These are phyloP conservation scores for Rhagophthalmus giganteus DNA, from an alignment of 2,888 invertebrate genomes.

Conservation along the genomic window DNA sequence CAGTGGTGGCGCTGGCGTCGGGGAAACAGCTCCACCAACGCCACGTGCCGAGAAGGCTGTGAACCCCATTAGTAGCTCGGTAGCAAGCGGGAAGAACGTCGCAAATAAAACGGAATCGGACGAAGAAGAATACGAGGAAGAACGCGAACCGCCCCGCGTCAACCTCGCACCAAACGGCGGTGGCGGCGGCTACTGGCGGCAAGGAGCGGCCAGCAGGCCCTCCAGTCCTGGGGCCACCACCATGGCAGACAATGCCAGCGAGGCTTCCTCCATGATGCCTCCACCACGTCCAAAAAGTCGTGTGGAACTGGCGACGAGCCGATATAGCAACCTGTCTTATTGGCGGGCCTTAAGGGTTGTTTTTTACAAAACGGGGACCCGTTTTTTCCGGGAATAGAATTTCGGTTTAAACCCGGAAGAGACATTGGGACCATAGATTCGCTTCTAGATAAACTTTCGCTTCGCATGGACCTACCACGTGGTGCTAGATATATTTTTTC, in stretches of 20 bases:
- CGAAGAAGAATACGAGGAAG: constrained; percentile 47
- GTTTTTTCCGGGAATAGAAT: constrained; percentile 86
- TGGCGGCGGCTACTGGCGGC: constrained; percentile 58
- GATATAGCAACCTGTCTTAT: constrained; percentile 80
- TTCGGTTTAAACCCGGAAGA: constrained; percentile 84
- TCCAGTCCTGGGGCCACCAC: constrained; percentile 56
- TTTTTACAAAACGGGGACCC: constrained; percentile 93
- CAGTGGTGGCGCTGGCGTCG: constrained; percentile 56
- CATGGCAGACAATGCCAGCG: constrained; percentile 64
- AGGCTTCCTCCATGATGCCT: constrained; percentile 62
- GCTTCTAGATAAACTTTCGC: constrained; percentile 82
- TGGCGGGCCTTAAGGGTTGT: constrained; percentile 86
- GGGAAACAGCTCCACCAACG: constrained; percentile 56
- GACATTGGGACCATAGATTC: constrained; percentile 86
- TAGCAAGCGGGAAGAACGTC: constrained; percentile 35
- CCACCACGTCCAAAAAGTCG: constrained; percentile 58
- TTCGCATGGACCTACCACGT: constrained; percentile 82
- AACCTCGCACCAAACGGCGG: constrained; percentile 56
- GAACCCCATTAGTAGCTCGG: constrained; percentile 40
- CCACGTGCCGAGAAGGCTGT: constrained; percentile 50
- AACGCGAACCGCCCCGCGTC: constrained; percentile 48
- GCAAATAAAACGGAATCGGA: constrained; percentile 44
- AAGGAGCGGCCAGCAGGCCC: constrained; percentile 59
- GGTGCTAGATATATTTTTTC: constrained; percentile 91
- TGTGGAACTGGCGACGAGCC: constrained; percentile 60